Conservation (phyloP, 2,888 invertebrate species). For the Kuschelorhynchus macadamiae region DNA sequence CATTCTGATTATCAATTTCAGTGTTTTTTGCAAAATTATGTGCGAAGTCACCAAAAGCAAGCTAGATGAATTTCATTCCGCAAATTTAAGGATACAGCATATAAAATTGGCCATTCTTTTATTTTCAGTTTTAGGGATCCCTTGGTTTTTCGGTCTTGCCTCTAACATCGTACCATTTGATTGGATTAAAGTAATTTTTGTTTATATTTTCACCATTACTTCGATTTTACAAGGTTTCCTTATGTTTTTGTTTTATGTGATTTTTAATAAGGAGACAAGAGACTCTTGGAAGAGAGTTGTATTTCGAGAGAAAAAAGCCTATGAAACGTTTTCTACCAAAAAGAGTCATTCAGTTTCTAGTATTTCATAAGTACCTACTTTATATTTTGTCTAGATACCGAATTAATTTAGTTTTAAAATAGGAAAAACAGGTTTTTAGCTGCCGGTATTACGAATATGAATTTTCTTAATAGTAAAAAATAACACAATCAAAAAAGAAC, state of each 20-base stretch:
- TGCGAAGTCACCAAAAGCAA: conserved; percentile 68
- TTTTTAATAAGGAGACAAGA: conserved; percentile 74
- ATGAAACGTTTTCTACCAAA: conserved; percentile 28
- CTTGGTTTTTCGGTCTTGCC: conserved; percentile 74
- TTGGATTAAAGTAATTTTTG: conserved; percentile 57
- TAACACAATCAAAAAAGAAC: too few species aligned
- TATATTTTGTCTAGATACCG: too few species aligned
- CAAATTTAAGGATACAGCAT: conserved; percentile 61
- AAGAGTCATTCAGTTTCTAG: conserved; percentile 17
- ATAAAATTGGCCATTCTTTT: conserved; percentile 73
- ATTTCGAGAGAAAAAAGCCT: conserved; percentile 8
- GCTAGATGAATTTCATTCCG: conserved; percentile 46
- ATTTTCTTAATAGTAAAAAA: too few species aligned
- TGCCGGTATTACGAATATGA: too few species aligned
- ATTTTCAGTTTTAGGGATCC: conserved; percentile 75
- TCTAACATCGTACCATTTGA: conserved; percentile 63
- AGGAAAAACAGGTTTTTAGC: too few species aligned
- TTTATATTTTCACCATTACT: conserved; percentile 72
- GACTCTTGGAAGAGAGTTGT: conserved; percentile 70
- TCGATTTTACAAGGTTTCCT: conserved; percentile 75
- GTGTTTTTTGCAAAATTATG: conserved; percentile 74
- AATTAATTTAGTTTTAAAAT: too few species aligned
- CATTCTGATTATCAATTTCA: conserved; percentile 72
- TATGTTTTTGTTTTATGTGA: conserved; percentile 75
- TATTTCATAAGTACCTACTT: conserved; percentile 9